A percentile compares a stretch with the other conserved stretches of the same genome.
phyloP scores from a whole-genome alignment of 2,888 invertebrate species.

The Troilus luridus region DNA sequence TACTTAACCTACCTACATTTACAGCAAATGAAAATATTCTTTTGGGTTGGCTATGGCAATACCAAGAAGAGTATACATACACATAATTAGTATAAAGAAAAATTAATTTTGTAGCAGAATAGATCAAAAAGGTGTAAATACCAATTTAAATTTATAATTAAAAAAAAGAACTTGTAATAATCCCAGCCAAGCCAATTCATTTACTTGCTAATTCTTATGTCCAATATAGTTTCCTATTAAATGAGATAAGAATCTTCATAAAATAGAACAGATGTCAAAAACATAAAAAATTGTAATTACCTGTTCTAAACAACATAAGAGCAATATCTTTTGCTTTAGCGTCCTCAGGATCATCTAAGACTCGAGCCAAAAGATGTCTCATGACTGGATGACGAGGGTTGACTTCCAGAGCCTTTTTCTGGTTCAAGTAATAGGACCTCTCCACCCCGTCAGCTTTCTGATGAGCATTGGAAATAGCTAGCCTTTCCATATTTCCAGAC shows the following conservation, averaged over 20 bases:
- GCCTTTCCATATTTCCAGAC: slow-evolving; percentile 99
- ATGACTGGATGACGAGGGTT: slow-evolving; percentile 98
- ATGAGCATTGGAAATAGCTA: slow-evolving; percentile 95
- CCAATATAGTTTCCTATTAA: no score
- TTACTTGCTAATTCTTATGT: background rate
- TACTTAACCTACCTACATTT: no score
- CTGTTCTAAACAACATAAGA: slow-evolving; percentile 88
- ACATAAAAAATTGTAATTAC: slow-evolving; percentile 63
- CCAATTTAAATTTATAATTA: no score
- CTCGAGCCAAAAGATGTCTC: slow-evolving; percentile 88
- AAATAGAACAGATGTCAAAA: background rate
- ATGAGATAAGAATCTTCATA: background rate
- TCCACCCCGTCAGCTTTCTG: slow-evolving; percentile 95
- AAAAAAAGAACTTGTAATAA: background rate
- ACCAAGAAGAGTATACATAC: no score
- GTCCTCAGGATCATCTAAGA: slow-evolving; percentile 84
- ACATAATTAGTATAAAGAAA: no score
- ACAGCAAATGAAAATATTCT: no score
- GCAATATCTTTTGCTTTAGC: slow-evolving; percentile 87
- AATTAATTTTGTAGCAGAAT: no score
- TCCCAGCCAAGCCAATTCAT: background rate
- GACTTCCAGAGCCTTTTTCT: slow-evolving; percentile 97
- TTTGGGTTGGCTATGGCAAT: no score
- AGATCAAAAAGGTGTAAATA: no score
- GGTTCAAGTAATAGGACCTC: slow-evolving; percentile 87